Evolutionary conservation across 1,140 invertebrate genomes (phyloP).

Genomic region (Drosophila ironensis): DNA sequence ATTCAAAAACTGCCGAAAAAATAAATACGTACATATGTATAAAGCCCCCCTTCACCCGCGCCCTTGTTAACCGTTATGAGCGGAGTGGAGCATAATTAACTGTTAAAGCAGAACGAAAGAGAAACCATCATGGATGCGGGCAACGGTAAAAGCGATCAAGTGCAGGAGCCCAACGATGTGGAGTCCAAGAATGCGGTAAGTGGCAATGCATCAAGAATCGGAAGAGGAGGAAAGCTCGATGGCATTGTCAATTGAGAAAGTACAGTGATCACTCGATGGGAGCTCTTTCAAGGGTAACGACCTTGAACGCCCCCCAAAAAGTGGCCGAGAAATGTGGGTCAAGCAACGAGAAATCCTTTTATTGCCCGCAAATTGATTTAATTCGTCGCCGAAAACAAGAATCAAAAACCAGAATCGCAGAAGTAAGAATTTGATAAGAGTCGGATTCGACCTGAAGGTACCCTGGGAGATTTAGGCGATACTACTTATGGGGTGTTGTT

Average conservation of each 20-base stretch:
- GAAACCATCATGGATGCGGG: slow-evolving; percentile 2
- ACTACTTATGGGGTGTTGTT: too few species aligned
- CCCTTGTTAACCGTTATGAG: too few species aligned
- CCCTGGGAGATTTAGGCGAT: too few species aligned
- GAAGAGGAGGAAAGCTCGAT: background rate
- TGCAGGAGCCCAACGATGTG: background rate
- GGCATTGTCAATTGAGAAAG: slow-evolving; percentile 52
- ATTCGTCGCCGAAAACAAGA: slow-evolving; percentile 36
- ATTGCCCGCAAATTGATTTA: slow-evolving; percentile 63
- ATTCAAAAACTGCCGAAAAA: background rate
- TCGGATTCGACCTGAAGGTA: too few species aligned
- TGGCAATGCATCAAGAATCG: background rate
- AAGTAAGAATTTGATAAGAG: too few species aligned
- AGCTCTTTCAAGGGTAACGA: slow-evolving; percentile 29
- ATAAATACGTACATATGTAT: too few species aligned
- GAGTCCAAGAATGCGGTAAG: slow-evolving; percentile 16
- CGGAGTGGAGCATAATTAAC: too few species aligned
- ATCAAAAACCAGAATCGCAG: slow-evolving; percentile 17
- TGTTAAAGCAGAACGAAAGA: background rate
- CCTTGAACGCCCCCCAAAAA: slow-evolving; percentile 25
- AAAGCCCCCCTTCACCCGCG: too few species aligned
- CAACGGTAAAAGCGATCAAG: slow-evolving; percentile 17
- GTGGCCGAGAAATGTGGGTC: slow-evolving; percentile 29
- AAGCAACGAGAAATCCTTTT: slow-evolving; percentile 45
- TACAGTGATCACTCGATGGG: too few species aligned